Evolutionary conservation across 2,797 vertebrate species (phyloP).

Genomic region (Odontamblyopus lacepedii): DNA sequence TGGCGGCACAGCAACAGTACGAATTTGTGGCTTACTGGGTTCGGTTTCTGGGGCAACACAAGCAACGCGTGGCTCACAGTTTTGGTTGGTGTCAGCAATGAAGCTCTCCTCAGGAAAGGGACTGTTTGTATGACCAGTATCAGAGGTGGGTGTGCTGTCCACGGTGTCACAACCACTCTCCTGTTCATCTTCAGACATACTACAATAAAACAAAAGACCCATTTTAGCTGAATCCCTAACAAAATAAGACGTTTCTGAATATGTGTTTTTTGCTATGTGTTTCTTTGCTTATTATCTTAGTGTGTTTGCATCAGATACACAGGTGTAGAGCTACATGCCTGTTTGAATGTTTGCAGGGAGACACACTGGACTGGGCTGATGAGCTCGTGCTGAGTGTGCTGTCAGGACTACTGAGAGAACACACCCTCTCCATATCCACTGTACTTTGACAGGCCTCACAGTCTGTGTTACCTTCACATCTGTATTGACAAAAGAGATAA

Average conservation of each 20-base stretch:
- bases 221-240: not conserved
- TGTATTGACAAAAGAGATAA: slow-evolving; percentile 52
- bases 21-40: slow-evolving; percentile 83
- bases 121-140: slow-evolving; percentile 84
- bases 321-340: slow-evolving; percentile 75
- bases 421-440: slow-evolving; percentile 93
- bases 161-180: slow-evolving; percentile 96
- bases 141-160: slow-evolving; percentile 89
- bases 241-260: not conserved
- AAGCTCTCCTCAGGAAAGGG: slow-evolving; percentile 87
- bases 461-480: slow-evolving; percentile 92
- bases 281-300: not conserved
- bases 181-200: slow-evolving; percentile 96
- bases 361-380: slow-evolving; percentile 88
- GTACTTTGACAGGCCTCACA: slow-evolving; percentile 97
- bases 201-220: slow-evolving; percentile 48
- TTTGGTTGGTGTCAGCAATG: slow-evolving; percentile 83
- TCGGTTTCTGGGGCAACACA: slow-evolving; percentile 80
- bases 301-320: not conserved
- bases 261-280: not conserved
- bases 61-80: slow-evolving; percentile 77
- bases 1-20: slow-evolving; percentile 91
- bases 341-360: slow-evolving; percentile 93
- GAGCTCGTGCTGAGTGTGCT: slow-evolving; percentile 96
- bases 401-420: slow-evolving; percentile 95